Base-by-base conservation (phyloP, 1,140 invertebrate species). In the Zaprionus taronus region DNA sequence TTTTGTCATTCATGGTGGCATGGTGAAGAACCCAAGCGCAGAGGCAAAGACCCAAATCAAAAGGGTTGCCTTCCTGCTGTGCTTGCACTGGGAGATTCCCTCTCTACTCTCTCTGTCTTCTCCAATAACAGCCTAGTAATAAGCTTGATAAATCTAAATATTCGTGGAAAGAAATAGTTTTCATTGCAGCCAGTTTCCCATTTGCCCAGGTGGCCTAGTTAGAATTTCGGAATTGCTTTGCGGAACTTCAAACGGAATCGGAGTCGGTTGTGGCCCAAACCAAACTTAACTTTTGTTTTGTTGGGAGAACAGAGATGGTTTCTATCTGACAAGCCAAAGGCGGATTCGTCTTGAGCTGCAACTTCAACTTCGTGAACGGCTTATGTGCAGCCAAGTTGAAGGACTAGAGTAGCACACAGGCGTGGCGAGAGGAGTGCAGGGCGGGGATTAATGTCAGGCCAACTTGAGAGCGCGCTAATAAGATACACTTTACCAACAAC, bases 321-420 rank as follows among this genome's bases (percentile, higher is more conserved):
- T 58, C 12, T 31, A 72, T 28, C 62, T 72, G 62, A 66, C 69
- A 72, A 57, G 24, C 17, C 20, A 24, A 22, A 51, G 31, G 31
- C 31, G 31, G 31, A 34, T 34, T 34, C 31, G 31, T 9, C 31
- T 34, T 34, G 31, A 34, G 9, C 9, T 34, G 31, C 31, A 34
- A 69, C 20, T n/a, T 24, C 57, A 24, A 24, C 49, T 20, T 60
- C 24, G 31, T 61, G 62, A 65, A 26, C 60, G 77, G 83, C 73
- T 89, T 87, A 87, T 80, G 80, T 89, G 83, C 84, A 89, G 55
- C 80, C 70, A 83, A 83, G 73, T 89, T 80, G 78, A 87, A 83
- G 83, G 14, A 22, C 2, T 17, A n/a, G 47, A 22, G 38, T 22
- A 11, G 9, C 9, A 31, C 31, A 31, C 31, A 31, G 44, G 22